Evolutionary conservation across 2,113 vertebrate species (phyloP), one percentile per base, ranked within the genome.

Genomic region (Chamaetylas fuelleborni): DNA sequence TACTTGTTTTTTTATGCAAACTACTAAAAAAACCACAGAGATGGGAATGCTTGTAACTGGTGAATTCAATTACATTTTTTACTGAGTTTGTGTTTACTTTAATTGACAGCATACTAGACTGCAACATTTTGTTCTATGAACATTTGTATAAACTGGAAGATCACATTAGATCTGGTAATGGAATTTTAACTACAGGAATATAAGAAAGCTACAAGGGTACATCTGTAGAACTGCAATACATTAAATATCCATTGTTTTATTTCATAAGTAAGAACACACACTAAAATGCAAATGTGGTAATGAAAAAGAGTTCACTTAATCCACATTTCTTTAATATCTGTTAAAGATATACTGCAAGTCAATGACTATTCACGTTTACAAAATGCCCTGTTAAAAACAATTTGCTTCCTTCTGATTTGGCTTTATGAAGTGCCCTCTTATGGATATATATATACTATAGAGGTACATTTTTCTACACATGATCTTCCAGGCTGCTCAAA

Each of bases 281-380:
- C 18, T 92, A 81, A 86, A 92, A 76, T 77, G 38, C 38, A 92
- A 93, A 90, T 66, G 7, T 48, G 51, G 22, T 79, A 8, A 66
- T 53, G 76, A 90, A 82, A 80, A 36, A 33, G 11, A 29, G 6
- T 91, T 88, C 81, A 84, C 76, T 86, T 95, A 93, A 96, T 56
- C 73, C 28, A 66, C 10, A 36, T 4, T 77, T 60, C 29, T 74
- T 88, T 87, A 70, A 65, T 53, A 93, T 60, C n/a, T 34, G 23
- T 42, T 64, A 42, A 81, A 81, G 24, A 67, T 60, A 65, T 19
- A 80, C 28, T n/a, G 22, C 19, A 83, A 90, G 61, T 50, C 25
- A 83, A 73, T 61, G 8, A 18, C 25, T 73, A 16, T 26, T n/a
- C 22, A 61, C 26, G 5, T 25, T 50, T 91, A 11, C 28, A 81